phyloP scores from a whole-genome alignment of 2,888 invertebrate genomes.

The Thereva unica region DNA sequence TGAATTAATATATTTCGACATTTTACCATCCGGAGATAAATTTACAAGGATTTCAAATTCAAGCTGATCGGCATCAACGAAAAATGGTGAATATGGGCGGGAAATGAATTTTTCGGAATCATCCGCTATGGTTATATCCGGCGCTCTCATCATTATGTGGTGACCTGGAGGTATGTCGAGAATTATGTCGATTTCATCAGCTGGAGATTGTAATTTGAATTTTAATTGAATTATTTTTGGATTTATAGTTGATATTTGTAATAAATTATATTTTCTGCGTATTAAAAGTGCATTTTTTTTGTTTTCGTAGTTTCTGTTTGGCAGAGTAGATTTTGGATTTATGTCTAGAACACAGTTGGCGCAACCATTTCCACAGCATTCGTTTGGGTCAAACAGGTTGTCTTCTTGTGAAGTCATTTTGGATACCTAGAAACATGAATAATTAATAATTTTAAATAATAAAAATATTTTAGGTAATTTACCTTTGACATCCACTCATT shows the following conservation, averaged over 20 bases:
- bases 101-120: background rate
- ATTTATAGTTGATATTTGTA: slow-evolving; percentile 24
- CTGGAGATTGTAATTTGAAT: slow-evolving; percentile 45
- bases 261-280: slow-evolving; percentile 41
- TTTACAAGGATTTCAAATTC: slow-evolving; percentile 68
- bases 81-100: slow-evolving; percentile 56
- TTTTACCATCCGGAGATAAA: slow-evolving; percentile 62
- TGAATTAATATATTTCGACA: slow-evolving; percentile 62
- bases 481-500: no score
- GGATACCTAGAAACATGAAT: no score
- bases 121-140: background rate
- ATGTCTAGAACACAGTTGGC: slow-evolving; percentile 53
- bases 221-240: slow-evolving; percentile 47
- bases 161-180: slow-evolving; percentile 50
- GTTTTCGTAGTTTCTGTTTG: slow-evolving; percentile 44
- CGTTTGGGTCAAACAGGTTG: slow-evolving; percentile 43
- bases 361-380: slow-evolving; percentile 57
- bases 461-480: no score
- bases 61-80: slow-evolving; percentile 47
- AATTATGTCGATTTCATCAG: slow-evolving; percentile 42
- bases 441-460: no score
- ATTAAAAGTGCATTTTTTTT: slow-evolving; percentile 39
- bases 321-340: slow-evolving; percentile 43
- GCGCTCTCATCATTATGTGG: slow-evolving; percentile 45
- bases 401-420: background rate